Conservation (phyloP, 1,140 invertebrate genomes). For the Bombus difficillimus region DNA sequence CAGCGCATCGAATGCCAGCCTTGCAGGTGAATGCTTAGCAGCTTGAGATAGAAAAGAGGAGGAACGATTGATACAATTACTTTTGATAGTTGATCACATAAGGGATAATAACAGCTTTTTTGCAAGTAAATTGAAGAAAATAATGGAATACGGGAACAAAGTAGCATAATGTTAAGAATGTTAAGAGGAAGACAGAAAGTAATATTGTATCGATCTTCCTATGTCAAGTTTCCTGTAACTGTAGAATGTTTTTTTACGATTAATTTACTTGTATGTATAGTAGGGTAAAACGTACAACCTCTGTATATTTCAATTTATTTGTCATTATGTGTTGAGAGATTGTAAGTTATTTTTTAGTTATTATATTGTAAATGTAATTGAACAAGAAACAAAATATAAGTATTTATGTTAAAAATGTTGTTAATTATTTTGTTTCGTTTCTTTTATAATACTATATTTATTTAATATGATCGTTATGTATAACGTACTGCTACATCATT, state of each 20-base stretch:
- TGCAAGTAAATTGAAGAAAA: not conserved
- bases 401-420: slow-evolving; percentile 46
- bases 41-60: not conserved
- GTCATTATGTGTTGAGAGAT: not conserved
- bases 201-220: slow-evolving; percentile 31
- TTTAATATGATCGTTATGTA: too few relatives aligned
- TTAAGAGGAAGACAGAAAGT: not conserved
- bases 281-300: not conserved
- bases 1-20: slow-evolving; percentile 65
- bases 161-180: too few relatives aligned
- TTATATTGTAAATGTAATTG: slow-evolving; percentile 17
- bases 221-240: not conserved
- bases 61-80: slow-evolving; percentile 30
- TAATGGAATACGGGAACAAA: not conserved
- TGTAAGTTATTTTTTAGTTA: slow-evolving; percentile 28
- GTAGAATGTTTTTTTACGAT: slow-evolving; percentile 8
- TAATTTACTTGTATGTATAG: slow-evolving; percentile 3
- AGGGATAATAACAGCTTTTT: not conserved
- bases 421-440: slow-evolving; percentile 14
- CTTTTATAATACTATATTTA: not conserved
- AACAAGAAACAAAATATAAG: slow-evolving; percentile 20
- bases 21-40: slow-evolving; percentile 68
- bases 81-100: not conserved
- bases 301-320: slow-evolving; percentile 12
- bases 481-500: not conserved